Conservation (phyloP, 2,113 vertebrate genomes). For the Burhinus bistriatus region DNA sequence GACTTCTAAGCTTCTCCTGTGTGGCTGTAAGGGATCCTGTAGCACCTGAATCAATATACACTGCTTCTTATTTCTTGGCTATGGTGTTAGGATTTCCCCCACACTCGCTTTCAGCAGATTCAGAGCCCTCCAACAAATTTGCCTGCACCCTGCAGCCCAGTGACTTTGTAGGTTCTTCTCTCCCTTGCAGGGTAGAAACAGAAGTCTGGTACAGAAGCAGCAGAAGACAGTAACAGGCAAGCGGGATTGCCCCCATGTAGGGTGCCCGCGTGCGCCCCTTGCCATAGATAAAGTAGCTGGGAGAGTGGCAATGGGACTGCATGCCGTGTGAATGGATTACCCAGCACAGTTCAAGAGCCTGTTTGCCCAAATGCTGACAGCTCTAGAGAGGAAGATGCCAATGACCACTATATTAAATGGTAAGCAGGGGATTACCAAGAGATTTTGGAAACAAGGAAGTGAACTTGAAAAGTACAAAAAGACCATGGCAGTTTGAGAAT, state of each 20-base stretch:
- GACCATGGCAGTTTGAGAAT: neutral
- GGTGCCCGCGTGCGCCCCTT: too few relatives aligned
- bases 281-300: neutral
- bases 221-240: neutral
- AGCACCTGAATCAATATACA: neutral
- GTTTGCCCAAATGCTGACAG: accelerated
- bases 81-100: accelerated
- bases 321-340: neutral
- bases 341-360: accelerated
- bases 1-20: neutral
- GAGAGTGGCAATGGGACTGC: neutral
- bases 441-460: neutral
- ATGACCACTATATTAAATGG: neutral
- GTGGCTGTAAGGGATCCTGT: neutral
- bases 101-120: neutral
- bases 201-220: neutral
- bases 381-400: neutral
- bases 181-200: neutral
- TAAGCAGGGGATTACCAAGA: neutral
- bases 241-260: accelerated
- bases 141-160: neutral
- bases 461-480: neutral
- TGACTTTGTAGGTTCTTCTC: neutral
- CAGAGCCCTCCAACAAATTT: neutral
- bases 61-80: neutral